phyloP scores from a whole-genome alignment of 2,113 vertebrate genomes.

The Anser cygnoides region DNA sequence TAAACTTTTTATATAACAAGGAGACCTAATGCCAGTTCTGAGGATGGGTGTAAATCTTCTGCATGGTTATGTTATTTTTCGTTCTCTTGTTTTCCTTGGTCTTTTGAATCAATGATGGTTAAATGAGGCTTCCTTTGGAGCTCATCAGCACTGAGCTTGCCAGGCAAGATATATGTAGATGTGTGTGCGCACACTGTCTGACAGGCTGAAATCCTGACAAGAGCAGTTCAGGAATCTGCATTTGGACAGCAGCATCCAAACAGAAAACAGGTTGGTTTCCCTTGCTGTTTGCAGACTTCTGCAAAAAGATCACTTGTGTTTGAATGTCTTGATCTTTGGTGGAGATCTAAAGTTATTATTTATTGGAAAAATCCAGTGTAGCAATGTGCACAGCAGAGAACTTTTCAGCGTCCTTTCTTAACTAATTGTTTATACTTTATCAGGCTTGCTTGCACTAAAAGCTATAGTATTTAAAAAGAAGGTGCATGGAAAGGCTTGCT shows the following conservation, averaged over 20 bases:
- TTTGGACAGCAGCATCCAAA: constrained; percentile 53
- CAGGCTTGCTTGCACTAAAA: background rate
- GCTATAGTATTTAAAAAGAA: background rate
- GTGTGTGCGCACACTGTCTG: background rate
- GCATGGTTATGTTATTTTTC: background rate
- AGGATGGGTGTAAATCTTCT: background rate
- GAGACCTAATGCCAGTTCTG: background rate
- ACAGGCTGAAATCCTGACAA: background rate
- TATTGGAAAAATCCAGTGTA: background rate
- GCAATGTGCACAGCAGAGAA: background rate
- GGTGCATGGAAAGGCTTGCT: background rate
- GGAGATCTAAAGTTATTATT: background rate
- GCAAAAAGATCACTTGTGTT: background rate
- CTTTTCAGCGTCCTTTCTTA: background rate
- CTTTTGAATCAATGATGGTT: background rate
- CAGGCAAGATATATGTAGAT: background rate
- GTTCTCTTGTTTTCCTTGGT: background rate
- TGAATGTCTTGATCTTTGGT: background rate
- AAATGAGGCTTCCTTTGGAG: background rate
- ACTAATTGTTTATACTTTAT: background rate
- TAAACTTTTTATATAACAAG: background rate
- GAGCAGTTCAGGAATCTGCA: constrained; percentile 38
- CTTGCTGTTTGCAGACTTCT: background rate
- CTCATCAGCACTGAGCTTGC: background rate
- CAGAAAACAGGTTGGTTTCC: background rate